Conservation (phyloP, 2,113 vertebrate genomes). For the Cynopterus brachyotis region DNA sequence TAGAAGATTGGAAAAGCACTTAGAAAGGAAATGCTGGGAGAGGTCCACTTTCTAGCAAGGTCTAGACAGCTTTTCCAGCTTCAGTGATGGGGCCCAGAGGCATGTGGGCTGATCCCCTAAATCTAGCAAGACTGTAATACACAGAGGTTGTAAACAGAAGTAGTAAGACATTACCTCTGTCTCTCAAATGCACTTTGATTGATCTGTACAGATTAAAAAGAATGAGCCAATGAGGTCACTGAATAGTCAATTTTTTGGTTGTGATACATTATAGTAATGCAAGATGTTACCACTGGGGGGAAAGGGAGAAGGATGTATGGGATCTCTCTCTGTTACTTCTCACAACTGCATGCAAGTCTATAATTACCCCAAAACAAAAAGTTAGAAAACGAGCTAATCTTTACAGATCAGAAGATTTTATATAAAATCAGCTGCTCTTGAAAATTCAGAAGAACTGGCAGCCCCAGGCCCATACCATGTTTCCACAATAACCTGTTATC, state of each 20-base stretch:
- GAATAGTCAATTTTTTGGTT: not conserved
- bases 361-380: not conserved
- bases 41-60: not conserved
- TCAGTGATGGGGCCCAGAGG: not conserved
- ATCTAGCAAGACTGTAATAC: not conserved
- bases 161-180: not conserved
- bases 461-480: not conserved
- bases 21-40: not conserved
- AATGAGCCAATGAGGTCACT: not conserved
- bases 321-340: not conserved
- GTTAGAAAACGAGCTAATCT: not conserved
- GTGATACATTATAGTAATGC: not conserved
- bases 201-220: not conserved
- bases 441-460: not conserved
- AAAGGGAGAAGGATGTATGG: not conserved
- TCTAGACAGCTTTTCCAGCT: not conserved
- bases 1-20: not conserved
- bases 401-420: not conserved
- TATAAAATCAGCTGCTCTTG: not conserved
- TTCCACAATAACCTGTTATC: not conserved
- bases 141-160: not conserved
- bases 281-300: not conserved
- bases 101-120: not conserved
- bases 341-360: not conserved
- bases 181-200: not conserved